Base-by-base conservation (phyloP, 2,113 vertebrate genomes). In the Prunella fulvescens region DNA sequence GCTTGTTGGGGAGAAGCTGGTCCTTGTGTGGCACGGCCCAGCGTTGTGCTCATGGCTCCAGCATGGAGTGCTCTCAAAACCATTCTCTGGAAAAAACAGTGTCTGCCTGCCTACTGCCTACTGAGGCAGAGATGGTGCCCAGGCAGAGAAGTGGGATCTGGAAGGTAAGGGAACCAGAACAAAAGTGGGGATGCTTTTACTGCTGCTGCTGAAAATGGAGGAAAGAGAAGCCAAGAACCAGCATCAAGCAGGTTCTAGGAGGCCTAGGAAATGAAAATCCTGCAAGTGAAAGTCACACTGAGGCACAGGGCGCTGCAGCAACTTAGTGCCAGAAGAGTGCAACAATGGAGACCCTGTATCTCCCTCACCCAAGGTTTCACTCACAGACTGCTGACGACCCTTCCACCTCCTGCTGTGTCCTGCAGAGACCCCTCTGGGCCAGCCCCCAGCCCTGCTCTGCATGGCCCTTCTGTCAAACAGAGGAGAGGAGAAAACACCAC, bases 11-110 rank as follows among this genome's bases (percentile, higher is more conserved):
- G 25, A 53, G 13, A 33, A 90, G 14, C 35, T 62, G 12, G 44
- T 78, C 28, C 14, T 67, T 28, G 11, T 8, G 6, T 0, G 0
- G n/a, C 82, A 70, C 0, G 0, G 33, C 76, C 62, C 40, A 33
- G 3, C 39, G 25, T 12, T 2, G 57, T 56, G 81, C 44, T 86
- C 57, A 10, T 14, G 20, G 39, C 16, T 92, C 37, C 51, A 81
- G 44, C 19, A 71, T 35, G 39, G 37, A 90, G 61, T 12, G 56
- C 6, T 89, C 79, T 54, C 70, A 81, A 65, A 92, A 82, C 9
- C 45, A 62, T 83, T 74, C 51, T 61, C 50, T 71, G 25, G 47
- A 61, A 91, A 86, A 87, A 10, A 7, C 13, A 35, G 24, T 40
- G 51, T 77, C 28, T 86, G 76, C 28, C 73, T 60, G 60, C 22